Conservation (phyloP, 1,140 invertebrate genomes). For the Nomia melanderi region DNA sequence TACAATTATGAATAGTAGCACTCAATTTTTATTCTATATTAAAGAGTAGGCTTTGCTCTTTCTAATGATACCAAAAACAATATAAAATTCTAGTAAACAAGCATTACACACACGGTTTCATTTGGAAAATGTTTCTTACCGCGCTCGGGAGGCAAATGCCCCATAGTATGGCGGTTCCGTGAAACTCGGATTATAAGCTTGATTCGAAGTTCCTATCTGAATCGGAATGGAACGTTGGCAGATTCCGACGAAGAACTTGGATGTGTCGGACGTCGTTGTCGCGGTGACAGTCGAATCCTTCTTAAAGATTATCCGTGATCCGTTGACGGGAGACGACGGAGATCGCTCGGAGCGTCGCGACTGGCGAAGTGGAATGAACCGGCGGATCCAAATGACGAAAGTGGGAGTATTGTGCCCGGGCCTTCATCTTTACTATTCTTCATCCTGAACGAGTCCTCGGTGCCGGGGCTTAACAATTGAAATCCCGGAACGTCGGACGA, state of each 20-base stretch:
- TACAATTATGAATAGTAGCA: too few relatives aligned
- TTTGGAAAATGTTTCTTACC: too few relatives aligned
- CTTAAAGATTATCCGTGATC: slow-evolving; percentile 2
- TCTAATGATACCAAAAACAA: too few relatives aligned
- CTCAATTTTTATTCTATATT: too few relatives aligned
- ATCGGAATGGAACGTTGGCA: slow-evolving; percentile 16
- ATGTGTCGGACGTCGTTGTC: slow-evolving; percentile 9
- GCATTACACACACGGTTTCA: too few relatives aligned
- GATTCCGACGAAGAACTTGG: neutral
- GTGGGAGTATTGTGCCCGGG: slow-evolving; percentile 11
- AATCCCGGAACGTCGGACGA: slow-evolving; percentile 31
- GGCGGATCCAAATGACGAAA: slow-evolving; percentile 22
- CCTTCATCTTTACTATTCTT: slow-evolving; percentile 43
- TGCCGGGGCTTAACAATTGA: slow-evolving; percentile 10
- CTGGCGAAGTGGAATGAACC: slow-evolving; percentile 13
- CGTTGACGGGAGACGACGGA: neutral
- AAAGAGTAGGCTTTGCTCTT: too few relatives aligned
- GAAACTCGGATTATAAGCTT: slow-evolving; percentile 29
- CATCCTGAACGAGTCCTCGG: slow-evolving; percentile 4
- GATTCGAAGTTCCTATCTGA: neutral
- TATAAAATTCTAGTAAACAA: too few relatives aligned
- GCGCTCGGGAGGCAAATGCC: too few relatives aligned
- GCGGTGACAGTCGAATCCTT: neutral
- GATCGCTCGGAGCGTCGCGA: slow-evolving; percentile 2
- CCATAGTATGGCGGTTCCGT: slow-evolving; percentile 7